Percentiles rank a stretch among this genome's conserved stretches.
Conservation (phyloP, 2,888 invertebrate species). For the Cheilosia pagana region DNA sequence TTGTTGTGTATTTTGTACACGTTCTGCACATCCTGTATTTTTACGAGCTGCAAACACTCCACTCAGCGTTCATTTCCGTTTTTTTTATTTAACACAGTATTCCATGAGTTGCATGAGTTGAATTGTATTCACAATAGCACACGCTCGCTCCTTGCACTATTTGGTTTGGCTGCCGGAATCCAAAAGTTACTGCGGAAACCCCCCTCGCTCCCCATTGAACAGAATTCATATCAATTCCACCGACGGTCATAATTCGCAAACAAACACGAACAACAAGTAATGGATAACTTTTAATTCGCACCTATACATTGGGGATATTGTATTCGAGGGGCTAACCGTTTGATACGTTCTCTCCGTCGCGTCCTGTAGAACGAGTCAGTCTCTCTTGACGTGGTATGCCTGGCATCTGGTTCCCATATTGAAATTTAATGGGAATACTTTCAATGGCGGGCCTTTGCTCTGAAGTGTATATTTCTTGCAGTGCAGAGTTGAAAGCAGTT, state of each 20-base stretch:
- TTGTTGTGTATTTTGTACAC: constrained; percentile 26
- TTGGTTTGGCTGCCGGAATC: background rate
- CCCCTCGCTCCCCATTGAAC: too few relatives aligned
- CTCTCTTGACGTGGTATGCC: background rate
- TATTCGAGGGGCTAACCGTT: background rate
- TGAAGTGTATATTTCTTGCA: background rate
- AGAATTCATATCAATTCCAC: too few relatives aligned
- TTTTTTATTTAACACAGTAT: constrained; percentile 12
- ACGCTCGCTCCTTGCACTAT: background rate
- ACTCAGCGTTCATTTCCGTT: background rate
- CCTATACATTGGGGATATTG: background rate
- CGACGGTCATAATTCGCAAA: background rate
- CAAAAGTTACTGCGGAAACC: background rate
- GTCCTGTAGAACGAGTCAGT: too few relatives aligned
- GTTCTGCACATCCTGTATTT: constrained; percentile 15
- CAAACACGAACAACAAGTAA: background rate
- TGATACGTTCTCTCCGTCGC: too few relatives aligned
- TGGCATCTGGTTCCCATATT: background rate
- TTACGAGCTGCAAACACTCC: constrained; percentile 31
- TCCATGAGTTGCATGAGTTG: background rate
- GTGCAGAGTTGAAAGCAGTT: background rate
- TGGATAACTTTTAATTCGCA: background rate
- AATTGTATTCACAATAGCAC: background rate
- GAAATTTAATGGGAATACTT: background rate
- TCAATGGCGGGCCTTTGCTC: background rate